Evolutionary conservation across 2,113 vertebrate genomes (phyloP), one percentile per base, ranked within the genome.

Genomic region (Struthidea cinerea): DNA sequence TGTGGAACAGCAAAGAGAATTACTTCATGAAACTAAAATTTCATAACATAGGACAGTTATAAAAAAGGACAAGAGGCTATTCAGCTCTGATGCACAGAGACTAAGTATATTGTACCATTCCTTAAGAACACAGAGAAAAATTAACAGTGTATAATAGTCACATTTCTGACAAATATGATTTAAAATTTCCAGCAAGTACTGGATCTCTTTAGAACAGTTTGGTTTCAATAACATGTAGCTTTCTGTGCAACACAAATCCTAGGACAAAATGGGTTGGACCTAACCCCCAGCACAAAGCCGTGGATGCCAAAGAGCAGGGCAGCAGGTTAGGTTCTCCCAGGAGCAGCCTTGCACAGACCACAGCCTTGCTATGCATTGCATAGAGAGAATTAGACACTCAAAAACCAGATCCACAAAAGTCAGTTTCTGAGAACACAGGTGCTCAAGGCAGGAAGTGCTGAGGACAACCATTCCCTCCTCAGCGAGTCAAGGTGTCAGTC

Each of bases 21-120:
- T 91, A 94, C 44, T 89, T 92, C 52, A 92, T 71, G 26, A 89
- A 93, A 93, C 52, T 96, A 84, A 91, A 96, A 97, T 94, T 89
- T 42, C 42, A 42, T 42, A 42, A 59, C 44, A 82, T 37, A 63
- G 65, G 16, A 87, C 65, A 67, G 44, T 74, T 71, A 91, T 64
- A 76, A 79, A 94, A 91, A 90, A 84, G 65, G 14, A 56, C 73
- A 80, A 52, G 70, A 87, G 41, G 28, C 39, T 84, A 47, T 84
- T 89, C 77, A 75, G 64, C 53, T 46, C 64, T 71, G 77, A 78
- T 87, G 22, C 55, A 91, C 26, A 71, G 50, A 83, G 39, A 63
- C 64, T 81, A 84, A 86, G 90, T 0, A 4, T 55, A 50, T 27
- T 63, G 39, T 24, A 37, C 22, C 2, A 0, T 75, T 78, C 56